These are phyloP conservation scores for Hypotaenidia okinawae DNA, from an alignment of 2,797 vertebrate genomes.

Conservation along the genomic window DNA sequence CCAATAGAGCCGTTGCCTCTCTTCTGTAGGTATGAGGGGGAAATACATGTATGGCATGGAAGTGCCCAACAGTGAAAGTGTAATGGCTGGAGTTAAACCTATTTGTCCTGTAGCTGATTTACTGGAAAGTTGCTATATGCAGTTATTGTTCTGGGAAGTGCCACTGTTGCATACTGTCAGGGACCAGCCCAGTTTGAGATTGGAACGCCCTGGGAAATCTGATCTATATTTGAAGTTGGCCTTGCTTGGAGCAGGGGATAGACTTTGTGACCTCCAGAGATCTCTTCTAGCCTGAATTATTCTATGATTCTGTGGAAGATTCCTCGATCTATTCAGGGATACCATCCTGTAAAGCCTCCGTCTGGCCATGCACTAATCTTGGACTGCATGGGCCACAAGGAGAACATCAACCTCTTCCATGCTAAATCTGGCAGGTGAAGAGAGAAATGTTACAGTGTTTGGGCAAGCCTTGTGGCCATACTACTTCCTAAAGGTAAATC, in stretches of 20 bases:
- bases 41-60: not conserved
- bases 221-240: constrained; percentile 29
- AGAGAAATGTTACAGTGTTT: not conserved
- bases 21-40: not conserved
- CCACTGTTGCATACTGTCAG: not conserved
- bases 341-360: not conserved
- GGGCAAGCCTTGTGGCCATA: not conserved
- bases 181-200: not conserved
- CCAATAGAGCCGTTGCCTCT: not conserved
- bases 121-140: not conserved
- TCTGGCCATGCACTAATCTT: not conserved
- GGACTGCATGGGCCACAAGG: not conserved
- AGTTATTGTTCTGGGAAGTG: constrained; percentile 45
- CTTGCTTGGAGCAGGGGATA: not conserved
- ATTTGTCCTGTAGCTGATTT: not conserved
- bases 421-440: not conserved
- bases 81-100: not conserved
- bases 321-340: not conserved
- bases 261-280: constrained; percentile 19
- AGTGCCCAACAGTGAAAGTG: not conserved
- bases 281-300: not conserved
- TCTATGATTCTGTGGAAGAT: not conserved
- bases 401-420: not conserved
- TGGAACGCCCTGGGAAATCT: constrained; percentile 35
- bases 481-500: not conserved